Evolutionary conservation across 2,888 invertebrate genomes (phyloP).

Genomic region (Odontomyia ornata): DNA sequence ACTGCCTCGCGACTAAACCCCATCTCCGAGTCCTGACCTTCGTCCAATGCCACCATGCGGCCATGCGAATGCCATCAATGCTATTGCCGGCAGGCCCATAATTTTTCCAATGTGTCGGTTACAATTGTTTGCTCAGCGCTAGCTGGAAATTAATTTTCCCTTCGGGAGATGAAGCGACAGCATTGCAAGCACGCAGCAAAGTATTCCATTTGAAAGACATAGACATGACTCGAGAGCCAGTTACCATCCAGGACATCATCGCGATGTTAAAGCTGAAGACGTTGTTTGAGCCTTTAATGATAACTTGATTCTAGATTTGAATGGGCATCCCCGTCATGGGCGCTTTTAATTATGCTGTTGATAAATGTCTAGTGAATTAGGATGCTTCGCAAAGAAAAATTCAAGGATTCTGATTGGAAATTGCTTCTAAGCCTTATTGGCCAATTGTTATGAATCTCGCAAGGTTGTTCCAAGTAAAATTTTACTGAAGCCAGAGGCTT

Average conservation of each 20-base stretch:
- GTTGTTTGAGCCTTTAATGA: neutral
- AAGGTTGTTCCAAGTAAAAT: too few relatives aligned
- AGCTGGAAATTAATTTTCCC: constrained; percentile 26
- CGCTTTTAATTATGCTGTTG: neutral
- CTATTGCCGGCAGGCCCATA: constrained; percentile 3
- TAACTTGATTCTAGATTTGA: neutral
- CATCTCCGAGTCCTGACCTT: constrained; percentile 18
- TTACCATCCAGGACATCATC: neutral
- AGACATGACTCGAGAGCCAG: neutral
- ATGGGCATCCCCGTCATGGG: neutral
- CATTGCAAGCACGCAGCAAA: neutral
- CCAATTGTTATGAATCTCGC: too few relatives aligned
- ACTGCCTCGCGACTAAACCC: neutral
- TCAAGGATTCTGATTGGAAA: too few relatives aligned
- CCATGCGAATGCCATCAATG: neutral
- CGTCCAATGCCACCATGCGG: constrained; percentile 19
- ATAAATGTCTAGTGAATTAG: too few relatives aligned
- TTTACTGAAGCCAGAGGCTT: too few relatives aligned
- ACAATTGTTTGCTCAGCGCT: constrained; percentile 21
- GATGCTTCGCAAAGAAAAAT: too few relatives aligned
- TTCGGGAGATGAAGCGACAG: constrained; percentile 19
- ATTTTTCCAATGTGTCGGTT: constrained; percentile 26
- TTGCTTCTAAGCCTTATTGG: too few relatives aligned
- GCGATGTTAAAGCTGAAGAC: neutral
- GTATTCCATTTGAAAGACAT: neutral